Evolutionary conservation across 2,888 invertebrate species (phyloP).

Genomic region (Mactromeris polynyma): DNA sequence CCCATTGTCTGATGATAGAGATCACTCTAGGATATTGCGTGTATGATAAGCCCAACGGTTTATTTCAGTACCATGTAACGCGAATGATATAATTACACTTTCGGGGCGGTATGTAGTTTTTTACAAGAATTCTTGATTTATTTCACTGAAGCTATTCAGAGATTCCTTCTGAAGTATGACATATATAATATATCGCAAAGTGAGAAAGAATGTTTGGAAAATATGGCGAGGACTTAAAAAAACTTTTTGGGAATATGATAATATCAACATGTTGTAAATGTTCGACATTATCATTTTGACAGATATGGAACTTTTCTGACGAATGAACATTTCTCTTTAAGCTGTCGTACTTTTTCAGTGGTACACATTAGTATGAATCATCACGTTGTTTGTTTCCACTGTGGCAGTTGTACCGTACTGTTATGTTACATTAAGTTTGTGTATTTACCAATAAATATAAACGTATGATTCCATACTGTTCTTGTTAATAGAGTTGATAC

Average conservation of each 20-base stretch:
- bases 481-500: no score
- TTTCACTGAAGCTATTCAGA: background rate
- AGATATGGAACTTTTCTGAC: background rate
- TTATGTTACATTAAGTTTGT: background rate
- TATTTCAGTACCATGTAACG: conserved; percentile 4
- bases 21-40: conserved; percentile 6
- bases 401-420: background rate
- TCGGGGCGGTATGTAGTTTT: conserved; percentile 25
- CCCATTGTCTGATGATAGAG: conserved; percentile 58
- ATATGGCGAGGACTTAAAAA: background rate
- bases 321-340: background rate
- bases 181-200: background rate
- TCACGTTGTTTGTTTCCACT: background rate
- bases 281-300: background rate
- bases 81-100: conserved; percentile 37
- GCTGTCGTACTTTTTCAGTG: background rate
- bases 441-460: no score
- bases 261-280: background rate
- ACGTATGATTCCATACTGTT: no score
- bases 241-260: background rate
- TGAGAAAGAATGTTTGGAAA: background rate
- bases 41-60: conserved; percentile 8
- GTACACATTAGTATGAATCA: background rate
- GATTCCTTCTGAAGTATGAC: conserved; percentile 1
- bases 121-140: conserved; percentile 19